Base-by-base conservation (phyloP, 2,797 vertebrate species). In the Crenuchus spilurus region DNA sequence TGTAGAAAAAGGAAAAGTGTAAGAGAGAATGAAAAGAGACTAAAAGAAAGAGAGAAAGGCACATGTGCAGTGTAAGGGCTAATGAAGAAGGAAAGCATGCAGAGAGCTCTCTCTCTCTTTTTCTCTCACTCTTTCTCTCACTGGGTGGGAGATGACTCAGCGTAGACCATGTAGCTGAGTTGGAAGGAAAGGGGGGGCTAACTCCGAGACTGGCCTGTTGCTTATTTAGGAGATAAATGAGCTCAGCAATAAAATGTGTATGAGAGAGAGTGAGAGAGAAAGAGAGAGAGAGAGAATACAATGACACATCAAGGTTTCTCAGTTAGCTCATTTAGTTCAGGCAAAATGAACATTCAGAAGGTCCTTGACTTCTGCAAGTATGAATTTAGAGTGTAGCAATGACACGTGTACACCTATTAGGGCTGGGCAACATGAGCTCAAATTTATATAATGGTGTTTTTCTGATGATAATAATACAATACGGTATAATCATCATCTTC, bases 11-110 rank as follows among this genome's bases (percentile, higher is more conserved):
- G 68, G 35, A 24, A 48, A n/a, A 13, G 11, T 1, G 33, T 14
- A 33, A 31, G 51, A 46, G 1, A 46, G 22, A 22, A 6, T 2
- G 41, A 7, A 16, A 49, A 30, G 30, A 46, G 20, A n/a, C n/a
- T n/a, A n/a, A n/a, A 30, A 31, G 67, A n/a, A 37, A 22, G 41
- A 20, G 68, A 44, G 31, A 48, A n/a, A 31, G 6, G 49, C n/a
- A 37, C 7, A 37, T 30, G 7, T 71, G 69, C n/a, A 30, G 41
- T 48, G 26, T n/a, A 49, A 57, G 39, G 14, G 18, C 69, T 72
- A 67, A 67, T 65, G 55, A 68, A 20, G 70, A 70, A 73, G 63
- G 55, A 68, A 63, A 61, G 57, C 70, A 52, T 63, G 48, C 5
- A 68, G 42, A 22, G 22, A 26, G 14, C 6, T 6, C 39, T 52